These are phyloP conservation scores for Xylocampa areola DNA, from an alignment of 2,888 invertebrate species.

Conservation along the genomic window DNA sequence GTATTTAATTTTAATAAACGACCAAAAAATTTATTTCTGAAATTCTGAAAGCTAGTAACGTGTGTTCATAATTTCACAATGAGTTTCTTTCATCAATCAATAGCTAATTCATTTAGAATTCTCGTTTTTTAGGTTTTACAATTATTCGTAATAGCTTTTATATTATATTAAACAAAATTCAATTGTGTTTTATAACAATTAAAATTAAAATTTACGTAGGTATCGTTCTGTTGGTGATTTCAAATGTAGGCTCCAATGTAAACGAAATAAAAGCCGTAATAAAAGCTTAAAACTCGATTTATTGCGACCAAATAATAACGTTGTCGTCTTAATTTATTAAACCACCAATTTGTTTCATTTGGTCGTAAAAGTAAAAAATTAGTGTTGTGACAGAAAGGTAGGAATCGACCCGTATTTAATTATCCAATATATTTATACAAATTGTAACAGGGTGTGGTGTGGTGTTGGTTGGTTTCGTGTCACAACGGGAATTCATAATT, in stretches of 20 bases:
- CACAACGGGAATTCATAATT: too few species aligned
- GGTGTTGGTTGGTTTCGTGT: too few species aligned
- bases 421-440: too few species aligned
- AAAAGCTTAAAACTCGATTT: conserved; percentile 14
- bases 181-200: conserved; percentile 19
- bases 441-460: too few species aligned
- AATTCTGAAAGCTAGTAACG: too few species aligned
- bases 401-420: neutral
- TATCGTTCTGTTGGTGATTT: conserved; percentile 19
- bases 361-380: conserved; percentile 25
- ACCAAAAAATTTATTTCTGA: too few species aligned
- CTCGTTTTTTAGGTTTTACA: conserved; percentile 15
- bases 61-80: conserved; percentile 10
- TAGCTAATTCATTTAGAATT: conserved; percentile 27
- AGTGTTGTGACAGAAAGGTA: conserved; percentile 3
- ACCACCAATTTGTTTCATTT: conserved; percentile 30
- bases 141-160: conserved; percentile 30
- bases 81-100: conserved; percentile 23
- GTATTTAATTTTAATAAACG: too few species aligned
- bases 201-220: conserved; percentile 7
- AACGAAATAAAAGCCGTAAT: conserved; percentile 13
- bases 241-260: conserved; percentile 4
- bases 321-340: conserved; percentile 23
- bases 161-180: conserved; percentile 26
- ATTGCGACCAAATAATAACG: conserved; percentile 18